Conservation (phyloP, 2,888 invertebrate genomes). For the Sicus ferrugineus region DNA sequence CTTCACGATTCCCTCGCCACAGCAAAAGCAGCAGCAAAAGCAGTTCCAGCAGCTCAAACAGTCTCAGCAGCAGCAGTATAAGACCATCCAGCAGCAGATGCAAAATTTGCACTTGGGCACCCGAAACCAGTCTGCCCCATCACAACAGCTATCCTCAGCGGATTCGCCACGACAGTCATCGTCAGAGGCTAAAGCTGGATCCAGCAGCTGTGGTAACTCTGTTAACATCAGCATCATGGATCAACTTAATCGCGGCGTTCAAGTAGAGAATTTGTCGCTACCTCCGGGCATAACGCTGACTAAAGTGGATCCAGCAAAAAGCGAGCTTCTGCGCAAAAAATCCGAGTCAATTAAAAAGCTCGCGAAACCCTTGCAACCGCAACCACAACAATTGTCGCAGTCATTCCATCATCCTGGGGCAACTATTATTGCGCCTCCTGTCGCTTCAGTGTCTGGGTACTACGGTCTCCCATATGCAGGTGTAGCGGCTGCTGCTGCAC, state of each 20-base stretch:
- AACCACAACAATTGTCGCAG: constrained; percentile 40
- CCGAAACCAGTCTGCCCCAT: constrained; percentile 36
- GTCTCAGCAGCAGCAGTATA: constrained; percentile 41
- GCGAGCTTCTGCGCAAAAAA: constrained; percentile 60
- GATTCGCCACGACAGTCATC: constrained; percentile 33
- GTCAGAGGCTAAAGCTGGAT: constrained; percentile 36
- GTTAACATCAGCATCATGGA: constrained; percentile 64
- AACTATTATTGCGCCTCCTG: constrained; percentile 48
- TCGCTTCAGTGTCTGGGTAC: constrained; percentile 45
- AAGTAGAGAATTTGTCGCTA: constrained; percentile 71
- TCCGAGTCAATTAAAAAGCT: constrained; percentile 62
- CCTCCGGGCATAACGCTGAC: constrained; percentile 86
- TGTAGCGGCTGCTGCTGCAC: constrained; percentile 45
- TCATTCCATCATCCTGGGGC: constrained; percentile 46
- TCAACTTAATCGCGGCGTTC: constrained; percentile 63
- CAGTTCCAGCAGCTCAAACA: constrained; percentile 33
- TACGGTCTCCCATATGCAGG: constrained; percentile 47
- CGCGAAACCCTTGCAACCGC: constrained; percentile 53
- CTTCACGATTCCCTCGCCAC: constrained; percentile 48
- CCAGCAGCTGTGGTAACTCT: constrained; percentile 28
- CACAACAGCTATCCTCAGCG: constrained; percentile 33
- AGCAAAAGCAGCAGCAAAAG: constrained; percentile 35
- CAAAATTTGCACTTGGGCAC: constrained; percentile 51
- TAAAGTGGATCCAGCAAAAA: constrained; percentile 70
- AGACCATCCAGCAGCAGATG: constrained; percentile 54